Base-by-base conservation (phyloP, 2,888 invertebrate species). In the Orthosia incerta region DNA sequence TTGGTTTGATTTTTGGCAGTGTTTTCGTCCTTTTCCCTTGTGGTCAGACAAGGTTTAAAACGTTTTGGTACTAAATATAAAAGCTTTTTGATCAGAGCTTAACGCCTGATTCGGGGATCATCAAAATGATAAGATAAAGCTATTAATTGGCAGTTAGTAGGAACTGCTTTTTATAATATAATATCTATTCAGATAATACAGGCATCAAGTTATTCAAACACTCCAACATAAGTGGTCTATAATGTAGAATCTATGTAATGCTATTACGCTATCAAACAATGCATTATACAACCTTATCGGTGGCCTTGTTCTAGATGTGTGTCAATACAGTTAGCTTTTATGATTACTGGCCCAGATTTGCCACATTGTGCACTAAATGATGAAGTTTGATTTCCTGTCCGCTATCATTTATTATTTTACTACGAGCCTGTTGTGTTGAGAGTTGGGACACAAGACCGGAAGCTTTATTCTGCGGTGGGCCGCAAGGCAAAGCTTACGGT, bases 231-330 rank as follows among this genome's bases (percentile, higher is more conserved):
- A 57, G 55, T 45, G 50, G 50, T 11, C 12, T 67, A 23, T 78
- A 50, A 77, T 65, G 51, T n/a, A 45, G 16, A 67, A 50, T 53
- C n/a, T 72, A 15, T 50, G 51, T 81, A 64, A 60, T 48, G 20
- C 26, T 55, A 46, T 60, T 57, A 69, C 53, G 76, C 77, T 82
- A 86, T 79, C 83, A 82, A 76, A 79, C 71, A 86, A 79, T 73
- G 60, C 69, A 59, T 69, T 65, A 76, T 59, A 60, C 50, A 60
- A 50, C 67, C 66, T 79, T 86, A 85, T 86, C 84, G 12, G 3
- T 64, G 73, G 45, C 85, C 83, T 79, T 79, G 82, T 85, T 76
- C 75, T 48, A 67, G 69, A 82, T 79, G 39, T 70, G 56, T 73
- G 67, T 83, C 61, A 74, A 60, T 67, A 74, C 57, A 82, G 62